These are phyloP conservation scores for Penelope pileata DNA, from an alignment of 2,113 vertebrate genomes.

Conservation along the genomic window DNA sequence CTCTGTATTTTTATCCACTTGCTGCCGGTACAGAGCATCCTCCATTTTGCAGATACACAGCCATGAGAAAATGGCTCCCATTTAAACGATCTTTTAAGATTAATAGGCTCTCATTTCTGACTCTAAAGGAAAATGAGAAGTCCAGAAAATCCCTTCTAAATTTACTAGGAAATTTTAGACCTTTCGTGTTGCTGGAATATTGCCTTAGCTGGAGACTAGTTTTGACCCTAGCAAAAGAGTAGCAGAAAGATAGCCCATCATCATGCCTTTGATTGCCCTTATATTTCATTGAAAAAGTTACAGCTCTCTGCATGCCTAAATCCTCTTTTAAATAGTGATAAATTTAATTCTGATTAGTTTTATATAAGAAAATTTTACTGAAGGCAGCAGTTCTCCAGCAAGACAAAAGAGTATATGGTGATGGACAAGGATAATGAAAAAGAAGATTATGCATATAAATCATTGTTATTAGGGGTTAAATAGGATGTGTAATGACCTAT, in stretches of 20 bases:
- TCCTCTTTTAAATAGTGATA: neutral
- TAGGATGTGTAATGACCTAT: neutral
- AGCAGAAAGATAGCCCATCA: neutral
- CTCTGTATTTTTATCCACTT: neutral
- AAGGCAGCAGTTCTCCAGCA: neutral
- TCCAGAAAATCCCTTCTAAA: neutral
- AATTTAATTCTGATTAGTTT: slow-evolving; percentile 19
- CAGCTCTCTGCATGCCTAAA: neutral
- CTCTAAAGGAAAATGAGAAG: neutral
- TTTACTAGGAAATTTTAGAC: fast-evolving
- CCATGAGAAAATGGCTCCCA: neutral
- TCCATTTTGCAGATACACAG: neutral
- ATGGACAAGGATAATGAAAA: slow-evolving; percentile 2
- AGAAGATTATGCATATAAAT: slow-evolving; percentile 28
- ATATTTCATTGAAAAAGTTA: neutral
- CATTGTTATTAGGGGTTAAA: neutral
- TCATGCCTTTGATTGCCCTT: neutral
- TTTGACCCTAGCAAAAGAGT: neutral
- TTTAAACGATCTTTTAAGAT: neutral
- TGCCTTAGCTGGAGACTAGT: neutral
- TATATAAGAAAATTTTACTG: slow-evolving; percentile 4
- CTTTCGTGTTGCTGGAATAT: fast-evolving
- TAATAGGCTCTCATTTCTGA: neutral
- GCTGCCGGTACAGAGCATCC: neutral
- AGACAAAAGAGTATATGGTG: neutral